A percentile compares a stretch with the other conserved stretches of the same genome.
Conservation (phyloP, 1,140 invertebrate genomes). For the Drosophila ogumai region DNA sequence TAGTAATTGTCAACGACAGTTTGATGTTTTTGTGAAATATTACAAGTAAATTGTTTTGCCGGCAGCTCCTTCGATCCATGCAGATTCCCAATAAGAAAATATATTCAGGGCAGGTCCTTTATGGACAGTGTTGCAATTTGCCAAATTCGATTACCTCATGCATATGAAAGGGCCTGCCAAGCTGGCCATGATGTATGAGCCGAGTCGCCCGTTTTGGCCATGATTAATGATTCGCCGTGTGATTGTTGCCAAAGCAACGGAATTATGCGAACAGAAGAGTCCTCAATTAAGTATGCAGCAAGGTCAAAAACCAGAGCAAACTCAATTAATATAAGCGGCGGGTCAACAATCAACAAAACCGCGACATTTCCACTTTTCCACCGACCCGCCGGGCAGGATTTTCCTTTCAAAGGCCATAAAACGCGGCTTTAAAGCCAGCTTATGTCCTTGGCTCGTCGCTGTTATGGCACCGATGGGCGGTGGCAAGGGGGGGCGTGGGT, state of each 20-base stretch:
- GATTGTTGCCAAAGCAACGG: conserved; percentile 48
- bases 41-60: conserved; percentile 74
- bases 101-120: conserved; percentile 63
- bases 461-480: conserved; percentile 7
- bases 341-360: conserved; percentile 65
- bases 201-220: conserved; percentile 10
- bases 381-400: conserved; percentile 10
- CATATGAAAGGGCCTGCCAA: conserved; percentile 59
- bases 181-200: conserved; percentile 61
- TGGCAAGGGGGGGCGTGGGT: not conserved
- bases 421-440: conserved; percentile 61
- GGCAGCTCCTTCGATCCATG: conserved; percentile 45
- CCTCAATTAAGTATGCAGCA: conserved; percentile 63
- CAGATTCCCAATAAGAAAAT: conserved; percentile 60
- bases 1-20: conserved; percentile 82
- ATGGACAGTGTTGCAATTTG: conserved; percentile 80
- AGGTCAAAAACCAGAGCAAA: conserved; percentile 76
- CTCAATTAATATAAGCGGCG: conserved; percentile 79
- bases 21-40: conserved; percentile 82
- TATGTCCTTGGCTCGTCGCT: conserved; percentile 62
- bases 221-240: conserved; percentile 54
- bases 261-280: conserved; percentile 9
- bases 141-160: conserved; percentile 73
- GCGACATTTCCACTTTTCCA: conserved; percentile 16
- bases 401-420: conserved; percentile 53